Conservation (phyloP, 2,888 invertebrate genomes). For the Stenodema calcarata region DNA sequence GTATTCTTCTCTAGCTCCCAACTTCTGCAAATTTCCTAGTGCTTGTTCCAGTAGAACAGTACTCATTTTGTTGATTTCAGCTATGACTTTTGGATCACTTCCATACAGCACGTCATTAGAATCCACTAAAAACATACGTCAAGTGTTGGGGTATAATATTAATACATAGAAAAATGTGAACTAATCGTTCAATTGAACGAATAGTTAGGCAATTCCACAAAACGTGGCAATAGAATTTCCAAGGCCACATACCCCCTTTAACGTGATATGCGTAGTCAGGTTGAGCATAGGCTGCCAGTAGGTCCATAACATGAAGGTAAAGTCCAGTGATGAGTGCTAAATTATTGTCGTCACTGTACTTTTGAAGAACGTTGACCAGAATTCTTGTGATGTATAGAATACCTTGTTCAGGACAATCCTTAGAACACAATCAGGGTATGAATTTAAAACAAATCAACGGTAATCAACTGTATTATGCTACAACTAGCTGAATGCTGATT, state of each 20-base stretch:
- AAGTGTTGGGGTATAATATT: background rate
- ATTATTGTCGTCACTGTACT: slow-evolving; percentile 74
- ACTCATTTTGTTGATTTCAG: slow-evolving; percentile 79
- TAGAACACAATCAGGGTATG: slow-evolving; percentile 55
- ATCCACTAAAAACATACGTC: slow-evolving; percentile 76
- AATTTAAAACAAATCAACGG: too few species aligned
- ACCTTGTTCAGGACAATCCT: slow-evolving; percentile 90
- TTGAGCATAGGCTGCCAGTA: slow-evolving; percentile 79
- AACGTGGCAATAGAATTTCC: background rate
- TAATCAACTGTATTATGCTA: too few species aligned
- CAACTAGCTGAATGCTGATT: too few species aligned
- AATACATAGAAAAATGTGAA: background rate
- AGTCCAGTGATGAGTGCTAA: slow-evolving; percentile 72
- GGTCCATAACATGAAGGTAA: slow-evolving; percentile 77
- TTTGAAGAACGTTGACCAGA: slow-evolving; percentile 80
- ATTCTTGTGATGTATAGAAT: slow-evolving; percentile 82
- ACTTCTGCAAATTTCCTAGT: slow-evolving; percentile 71
- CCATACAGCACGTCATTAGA: slow-evolving; percentile 94
- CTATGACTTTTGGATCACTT: slow-evolving; percentile 83
- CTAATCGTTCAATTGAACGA: too few species aligned
- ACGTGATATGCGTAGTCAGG: slow-evolving; percentile 87
- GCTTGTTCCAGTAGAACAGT: slow-evolving; percentile 80
- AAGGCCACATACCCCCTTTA: slow-evolving; percentile 70
- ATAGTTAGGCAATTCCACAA: too few species aligned
- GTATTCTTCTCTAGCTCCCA: slow-evolving; percentile 71